Conservation (phyloP, 2,888 invertebrate species). For the Epinotia brunnichana region DNA sequence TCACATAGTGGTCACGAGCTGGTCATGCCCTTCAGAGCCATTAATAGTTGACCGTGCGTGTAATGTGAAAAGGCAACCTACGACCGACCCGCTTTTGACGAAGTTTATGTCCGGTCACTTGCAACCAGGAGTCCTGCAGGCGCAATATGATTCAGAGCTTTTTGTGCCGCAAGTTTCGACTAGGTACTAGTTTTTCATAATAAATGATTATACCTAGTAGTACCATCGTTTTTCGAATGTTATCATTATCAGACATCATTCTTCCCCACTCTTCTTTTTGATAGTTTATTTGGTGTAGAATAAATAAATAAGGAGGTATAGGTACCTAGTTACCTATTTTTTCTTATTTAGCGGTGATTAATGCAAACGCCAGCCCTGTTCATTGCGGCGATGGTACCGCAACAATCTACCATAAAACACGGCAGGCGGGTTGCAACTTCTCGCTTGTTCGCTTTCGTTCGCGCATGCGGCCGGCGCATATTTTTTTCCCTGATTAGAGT, state of each 20-base stretch:
- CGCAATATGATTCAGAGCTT: not conserved
- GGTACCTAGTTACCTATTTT: not conserved
- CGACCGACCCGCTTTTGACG: not conserved
- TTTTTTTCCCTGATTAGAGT: conserved; percentile 81
- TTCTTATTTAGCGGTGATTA: not conserved
- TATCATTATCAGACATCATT: too few relatives aligned
- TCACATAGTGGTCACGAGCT: not conserved
- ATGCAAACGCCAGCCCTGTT: conserved; percentile 41
- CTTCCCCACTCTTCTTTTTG: not conserved
- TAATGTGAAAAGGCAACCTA: not conserved
- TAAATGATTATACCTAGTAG: too few relatives aligned
- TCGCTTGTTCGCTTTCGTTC: conserved; percentile 77
- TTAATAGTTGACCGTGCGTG: not conserved
- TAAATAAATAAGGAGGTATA: too few relatives aligned
- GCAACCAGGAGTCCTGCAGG: not conserved
- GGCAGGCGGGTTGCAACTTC: conserved; percentile 66
- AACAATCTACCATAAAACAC: conserved; percentile 77
- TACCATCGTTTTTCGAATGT: too few relatives aligned
- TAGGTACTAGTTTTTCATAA: not conserved
- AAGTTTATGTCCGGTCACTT: not conserved
- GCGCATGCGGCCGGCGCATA: conserved; percentile 70
- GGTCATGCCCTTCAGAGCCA: not conserved
- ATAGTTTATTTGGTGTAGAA: not conserved
- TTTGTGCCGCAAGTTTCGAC: not conserved
- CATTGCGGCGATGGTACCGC: conserved; percentile 66